A percentile compares a stretch with the other conserved stretches of the same genome.
Conservation (phyloP, 53 echinoderm and acorn worm genomes). For the Echinarachnius parma region DNA sequence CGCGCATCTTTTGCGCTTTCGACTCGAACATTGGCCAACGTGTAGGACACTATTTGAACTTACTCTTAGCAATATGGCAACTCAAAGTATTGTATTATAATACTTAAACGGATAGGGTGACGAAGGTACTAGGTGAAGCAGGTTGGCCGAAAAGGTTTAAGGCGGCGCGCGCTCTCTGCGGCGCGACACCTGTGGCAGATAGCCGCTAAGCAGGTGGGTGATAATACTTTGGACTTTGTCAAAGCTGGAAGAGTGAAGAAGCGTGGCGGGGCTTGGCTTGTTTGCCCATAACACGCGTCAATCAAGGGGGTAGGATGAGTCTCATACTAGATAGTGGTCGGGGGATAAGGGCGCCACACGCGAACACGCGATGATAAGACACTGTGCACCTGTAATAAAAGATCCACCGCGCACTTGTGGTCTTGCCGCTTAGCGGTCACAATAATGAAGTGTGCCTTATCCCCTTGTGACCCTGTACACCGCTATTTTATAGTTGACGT, state of each 20-base stretch:
- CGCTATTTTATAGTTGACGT: too few relatives aligned
- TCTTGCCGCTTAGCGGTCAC: too few relatives aligned
- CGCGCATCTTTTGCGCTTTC: constrained; percentile 16
- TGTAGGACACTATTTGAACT: constrained; percentile 22
- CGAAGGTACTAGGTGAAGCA: constrained; percentile 35
- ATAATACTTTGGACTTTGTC: constrained; percentile 55
- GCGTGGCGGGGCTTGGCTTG: constrained; percentile 35
- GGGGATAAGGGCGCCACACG: constrained; percentile 23
- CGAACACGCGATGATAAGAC: constrained; percentile 32
- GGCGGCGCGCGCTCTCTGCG: constrained; percentile 46
- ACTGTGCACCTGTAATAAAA: constrained; percentile 20
- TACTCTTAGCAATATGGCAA: too few relatives aligned
- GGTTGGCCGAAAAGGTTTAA: constrained; percentile 12
- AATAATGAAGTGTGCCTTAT: too few relatives aligned
- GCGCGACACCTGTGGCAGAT: constrained; percentile 44
- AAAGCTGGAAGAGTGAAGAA: constrained; percentile 55
- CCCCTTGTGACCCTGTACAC: too few relatives aligned
- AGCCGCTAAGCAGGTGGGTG: constrained; percentile 38
- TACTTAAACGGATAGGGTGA: constrained; percentile 46
- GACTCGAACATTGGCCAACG: constrained; percentile 1
- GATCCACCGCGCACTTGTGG: constrained; percentile 13
- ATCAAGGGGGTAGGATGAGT: constrained; percentile 32
- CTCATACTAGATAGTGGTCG: background rate
- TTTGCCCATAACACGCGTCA: constrained; percentile 48
- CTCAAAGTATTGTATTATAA: too few relatives aligned